Evolutionary conservation across 2,888 invertebrate species (phyloP), one percentile per base, ranked within the genome.

Genomic region (Shargacucullia verbasci): DNA sequence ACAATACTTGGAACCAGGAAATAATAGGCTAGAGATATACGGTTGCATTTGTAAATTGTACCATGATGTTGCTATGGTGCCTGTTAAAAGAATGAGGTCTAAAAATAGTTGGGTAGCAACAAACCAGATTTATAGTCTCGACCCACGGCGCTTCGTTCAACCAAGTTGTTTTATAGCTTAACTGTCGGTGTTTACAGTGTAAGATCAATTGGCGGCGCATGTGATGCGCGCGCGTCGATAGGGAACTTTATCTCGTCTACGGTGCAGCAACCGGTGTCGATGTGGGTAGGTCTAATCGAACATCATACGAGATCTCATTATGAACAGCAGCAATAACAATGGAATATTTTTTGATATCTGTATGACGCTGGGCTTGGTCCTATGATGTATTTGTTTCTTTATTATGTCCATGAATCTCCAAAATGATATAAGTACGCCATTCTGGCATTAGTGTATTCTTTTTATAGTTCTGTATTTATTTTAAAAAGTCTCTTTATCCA

Each of bases 31-130:
- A 53, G 50, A 47, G 46, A 64, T 56, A 69, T 68, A 65, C 67
- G 70, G 57, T 69, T 60, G 64, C 58, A 45, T 72, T 67, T 54
- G 61, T 68, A 56, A 66, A 67, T 64, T 65, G 57, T 71, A 79
- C 52, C 61, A 73, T 64, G 64, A 67, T 72, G 82, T 83, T 78
- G 80, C 79, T 75, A 80, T 76, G 82, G 63, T 61, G 60, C 55
- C 55, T 56, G 70, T 65, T 64, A 80, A 79, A 80, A 81, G 76
- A 82, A 80, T 75, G 65, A 83, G 62, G 69, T 82, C 80, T 85
- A 82, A 83, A 86, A 83, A 86, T 86, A 85, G 70, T 67, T 70
- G 81, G 78, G 72, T 83, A 79, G 86, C 80, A 84, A 83, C 83
- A 84, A 84, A 86, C 86, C 82, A 73, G 85, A 85, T 85, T 84